Conservation (phyloP, 2,797 vertebrate genomes). For the Darevskia mixta region DNA sequence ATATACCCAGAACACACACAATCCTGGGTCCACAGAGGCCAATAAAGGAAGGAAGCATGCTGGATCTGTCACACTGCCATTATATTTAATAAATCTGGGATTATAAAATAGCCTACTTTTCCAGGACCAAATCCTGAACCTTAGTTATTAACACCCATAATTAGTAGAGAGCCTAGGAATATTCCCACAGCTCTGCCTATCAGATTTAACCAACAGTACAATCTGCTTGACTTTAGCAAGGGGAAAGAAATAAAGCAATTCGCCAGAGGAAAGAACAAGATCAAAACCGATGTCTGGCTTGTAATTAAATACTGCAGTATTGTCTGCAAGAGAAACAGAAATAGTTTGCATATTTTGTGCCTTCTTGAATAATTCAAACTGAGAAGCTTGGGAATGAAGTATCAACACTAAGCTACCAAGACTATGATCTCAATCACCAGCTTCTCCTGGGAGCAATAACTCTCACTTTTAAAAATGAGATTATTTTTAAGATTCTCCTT, state of each 20-base stretch:
- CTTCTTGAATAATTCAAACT: neutral
- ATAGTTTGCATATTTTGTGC: neutral
- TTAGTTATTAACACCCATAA: conserved; percentile 3
- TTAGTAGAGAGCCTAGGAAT: neutral
- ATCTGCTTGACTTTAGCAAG: neutral
- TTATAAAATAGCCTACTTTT: neutral
- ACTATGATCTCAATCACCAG: neutral
- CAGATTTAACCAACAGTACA: neutral
- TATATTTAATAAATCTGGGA: neutral
- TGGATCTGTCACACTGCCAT: neutral
- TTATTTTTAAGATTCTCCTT: neutral
- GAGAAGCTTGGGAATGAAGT: conserved; percentile 1
- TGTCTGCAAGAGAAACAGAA: conserved; percentile 2
- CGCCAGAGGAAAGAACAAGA: conserved; percentile 10
- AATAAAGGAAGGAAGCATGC: neutral
- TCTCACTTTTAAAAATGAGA: neutral
- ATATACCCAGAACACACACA: neutral
- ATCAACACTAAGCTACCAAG: neutral
- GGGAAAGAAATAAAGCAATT: neutral
- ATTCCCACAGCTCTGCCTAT: conserved; percentile 5
- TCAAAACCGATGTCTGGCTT: conserved; percentile 1
- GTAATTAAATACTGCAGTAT: conserved; percentile 13
- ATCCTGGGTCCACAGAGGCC: neutral
- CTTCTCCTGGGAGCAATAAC: neutral
- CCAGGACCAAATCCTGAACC: neutral